Conservation (phyloP, 1,140 invertebrate genomes). For the Asbolus verrucosus region DNA sequence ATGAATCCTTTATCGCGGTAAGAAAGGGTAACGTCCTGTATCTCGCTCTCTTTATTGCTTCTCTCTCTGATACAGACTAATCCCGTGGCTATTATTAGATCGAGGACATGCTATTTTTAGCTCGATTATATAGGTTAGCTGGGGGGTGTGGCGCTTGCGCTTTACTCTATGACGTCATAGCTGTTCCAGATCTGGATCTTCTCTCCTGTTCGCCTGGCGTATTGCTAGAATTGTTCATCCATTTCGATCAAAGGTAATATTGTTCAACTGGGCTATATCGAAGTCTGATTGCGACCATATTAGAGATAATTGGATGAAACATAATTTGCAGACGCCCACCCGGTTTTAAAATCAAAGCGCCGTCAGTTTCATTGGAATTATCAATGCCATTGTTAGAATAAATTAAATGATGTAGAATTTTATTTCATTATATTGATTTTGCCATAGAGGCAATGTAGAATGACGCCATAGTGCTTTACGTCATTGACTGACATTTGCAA, state of each 20-base stretch:
- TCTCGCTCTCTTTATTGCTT: constrained; percentile 1
- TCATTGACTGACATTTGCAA: constrained; percentile 2
- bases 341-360: neutral
- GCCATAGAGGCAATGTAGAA: neutral
- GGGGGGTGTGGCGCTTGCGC: constrained; percentile 55
- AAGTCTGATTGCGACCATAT: constrained; percentile 2
- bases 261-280: constrained; percentile 14
- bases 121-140: constrained; percentile 61
- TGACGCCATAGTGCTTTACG: constrained; percentile 16
- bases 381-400: neutral
- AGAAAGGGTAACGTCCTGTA: constrained; percentile 59
- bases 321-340: constrained; percentile 10
- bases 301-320: constrained; percentile 1
- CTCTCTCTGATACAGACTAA: constrained; percentile 55
- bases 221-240: constrained; percentile 28
- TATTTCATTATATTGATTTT: constrained; percentile 1
- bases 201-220: constrained; percentile 17
- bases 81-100: constrained; percentile 64
- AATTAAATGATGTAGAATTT: constrained; percentile 28
- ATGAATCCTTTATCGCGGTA: too few species aligned
- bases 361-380: neutral
- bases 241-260: constrained; percentile 26
- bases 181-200: constrained; percentile 64
- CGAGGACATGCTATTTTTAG: constrained; percentile 65
- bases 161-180: constrained; percentile 62